Percentiles rank a stretch among this genome's conserved stretches.
These are phyloP conservation scores for Intellagama lesueurii DNA, from an alignment of 2,797 vertebrate genomes.

Conservation along the genomic window DNA sequence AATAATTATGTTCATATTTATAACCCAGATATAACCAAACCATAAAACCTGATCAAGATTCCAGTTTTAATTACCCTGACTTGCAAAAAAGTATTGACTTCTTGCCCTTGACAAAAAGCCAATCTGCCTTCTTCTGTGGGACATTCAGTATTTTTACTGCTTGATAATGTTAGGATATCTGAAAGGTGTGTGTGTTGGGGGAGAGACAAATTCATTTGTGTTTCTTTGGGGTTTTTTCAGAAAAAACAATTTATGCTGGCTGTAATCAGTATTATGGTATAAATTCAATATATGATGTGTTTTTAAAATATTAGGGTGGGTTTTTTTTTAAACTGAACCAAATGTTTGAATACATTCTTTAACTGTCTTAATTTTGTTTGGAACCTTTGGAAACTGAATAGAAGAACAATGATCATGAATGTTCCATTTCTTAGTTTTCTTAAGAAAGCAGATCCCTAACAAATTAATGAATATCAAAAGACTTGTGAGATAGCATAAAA, in stretches of 20 bases:
- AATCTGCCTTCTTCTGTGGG: slow-evolving; percentile 21
- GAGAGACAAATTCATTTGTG: slow-evolving; percentile 27
- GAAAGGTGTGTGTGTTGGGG: slow-evolving; percentile 37
- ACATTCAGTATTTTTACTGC: slow-evolving; percentile 7
- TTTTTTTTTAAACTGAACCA: background rate
- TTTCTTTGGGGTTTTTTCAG: slow-evolving; percentile 44
- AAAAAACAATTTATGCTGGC: slow-evolving; percentile 7
- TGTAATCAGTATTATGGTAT: slow-evolving; percentile 37
- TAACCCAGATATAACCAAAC: background rate
- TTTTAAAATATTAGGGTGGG: background rate
- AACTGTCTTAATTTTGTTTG: slow-evolving; percentile 17
- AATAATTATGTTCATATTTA: background rate
- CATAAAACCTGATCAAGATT: slow-evolving; percentile 20
- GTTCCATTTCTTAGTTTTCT: background rate
- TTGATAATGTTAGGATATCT: slow-evolving; percentile 22
- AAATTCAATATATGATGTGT: background rate
- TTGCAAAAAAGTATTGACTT: background rate
- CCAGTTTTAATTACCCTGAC: background rate
- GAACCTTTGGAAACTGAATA: background rate
- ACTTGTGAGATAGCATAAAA: background rate
- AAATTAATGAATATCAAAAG: background rate
- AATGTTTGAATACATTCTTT: background rate
- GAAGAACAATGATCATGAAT: background rate
- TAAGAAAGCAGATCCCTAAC: background rate
- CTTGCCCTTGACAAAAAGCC: background rate